Conservation (phyloP, 2,888 invertebrate species). For the Onchidella celtica region DNA sequence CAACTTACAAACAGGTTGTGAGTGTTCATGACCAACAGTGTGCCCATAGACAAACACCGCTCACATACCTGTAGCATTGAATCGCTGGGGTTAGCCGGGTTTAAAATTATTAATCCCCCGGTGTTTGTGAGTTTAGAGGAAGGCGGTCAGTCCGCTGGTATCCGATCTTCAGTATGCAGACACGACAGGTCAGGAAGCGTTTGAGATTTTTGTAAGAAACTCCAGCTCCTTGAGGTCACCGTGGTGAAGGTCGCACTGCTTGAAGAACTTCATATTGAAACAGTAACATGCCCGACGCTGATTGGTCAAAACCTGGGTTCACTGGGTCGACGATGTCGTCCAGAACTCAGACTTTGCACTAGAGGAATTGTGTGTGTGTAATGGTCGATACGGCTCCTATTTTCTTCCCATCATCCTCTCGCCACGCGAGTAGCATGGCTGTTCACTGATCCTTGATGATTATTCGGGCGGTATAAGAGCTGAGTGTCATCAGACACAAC, state of each 20-base stretch:
- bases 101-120: conserved; percentile 40
- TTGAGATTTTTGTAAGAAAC: background rate
- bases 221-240: conserved; percentile 17
- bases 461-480: conserved; percentile 24
- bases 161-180: background rate
- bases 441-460: background rate
- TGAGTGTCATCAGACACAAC: background rate
- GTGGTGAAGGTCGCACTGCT: conserved; percentile 11
- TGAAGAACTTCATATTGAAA: conserved; percentile 17
- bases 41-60: background rate
- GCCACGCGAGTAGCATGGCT: background rate
- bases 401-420: background rate
- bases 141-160: conserved; percentile 3
- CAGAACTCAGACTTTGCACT: conserved; percentile 27
- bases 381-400: background rate
- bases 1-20: conserved; percentile 18
- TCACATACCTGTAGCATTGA: background rate
- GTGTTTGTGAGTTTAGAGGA: conserved; percentile 39
- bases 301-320: conserved; percentile 23
- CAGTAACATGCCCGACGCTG: background rate
- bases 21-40: conserved; percentile 11
- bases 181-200: conserved; percentile 9
- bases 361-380: background rate
- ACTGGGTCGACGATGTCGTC: background rate
- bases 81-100: conserved; percentile 34